Percentiles rank a stretch among this genome's conserved stretches.
These are phyloP conservation scores for Oncopodura yosiiana DNA, from an alignment of 1,140 invertebrate species.

Conservation along the genomic window DNA sequence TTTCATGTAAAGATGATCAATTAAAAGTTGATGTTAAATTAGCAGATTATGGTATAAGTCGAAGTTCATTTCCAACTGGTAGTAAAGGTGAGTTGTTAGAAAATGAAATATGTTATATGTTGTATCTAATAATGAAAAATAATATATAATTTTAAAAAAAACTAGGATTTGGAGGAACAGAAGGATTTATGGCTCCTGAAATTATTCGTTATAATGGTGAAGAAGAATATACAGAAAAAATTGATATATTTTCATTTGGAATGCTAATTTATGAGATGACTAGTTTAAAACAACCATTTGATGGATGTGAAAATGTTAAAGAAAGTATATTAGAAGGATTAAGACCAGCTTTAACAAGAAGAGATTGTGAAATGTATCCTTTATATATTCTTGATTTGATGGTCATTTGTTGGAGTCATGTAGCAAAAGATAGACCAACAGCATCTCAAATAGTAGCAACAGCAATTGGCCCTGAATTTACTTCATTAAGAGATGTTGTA, in stretches of 20 bases:
- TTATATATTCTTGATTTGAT: constrained; percentile 87
- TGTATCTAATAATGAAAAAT: too few relatives aligned
- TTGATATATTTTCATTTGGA: constrained; percentile 98
- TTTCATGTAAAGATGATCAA: constrained; percentile 42
- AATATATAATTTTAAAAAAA: background rate
- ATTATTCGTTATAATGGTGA: constrained; percentile 78
- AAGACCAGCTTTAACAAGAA: constrained; percentile 70
- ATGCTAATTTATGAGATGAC: constrained; percentile 97
- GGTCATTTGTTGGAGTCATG: constrained; percentile 88
- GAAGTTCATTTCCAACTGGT: constrained; percentile 74
- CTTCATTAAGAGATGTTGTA: constrained; percentile 72
- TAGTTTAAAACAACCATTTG: constrained; percentile 86
- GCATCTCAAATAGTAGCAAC: constrained; percentile 89
- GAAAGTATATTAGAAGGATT: constrained; percentile 91
- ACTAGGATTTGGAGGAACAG: constrained; percentile 88
- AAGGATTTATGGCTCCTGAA: constrained; percentile 84
- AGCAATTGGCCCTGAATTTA: constrained; percentile 83
- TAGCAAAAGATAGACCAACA: constrained; percentile 74
- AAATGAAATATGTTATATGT: too few relatives aligned
- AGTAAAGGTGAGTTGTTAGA: too few relatives aligned
- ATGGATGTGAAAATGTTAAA: constrained; percentile 88
- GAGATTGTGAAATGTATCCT: constrained; percentile 61
- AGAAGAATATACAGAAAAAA: constrained; percentile 97
- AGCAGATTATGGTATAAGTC: constrained; percentile 89
- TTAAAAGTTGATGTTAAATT: constrained; percentile 76